Evolutionary conservation across 2,888 invertebrate species (phyloP).

Genomic region (Amorpha juglandis): DNA sequence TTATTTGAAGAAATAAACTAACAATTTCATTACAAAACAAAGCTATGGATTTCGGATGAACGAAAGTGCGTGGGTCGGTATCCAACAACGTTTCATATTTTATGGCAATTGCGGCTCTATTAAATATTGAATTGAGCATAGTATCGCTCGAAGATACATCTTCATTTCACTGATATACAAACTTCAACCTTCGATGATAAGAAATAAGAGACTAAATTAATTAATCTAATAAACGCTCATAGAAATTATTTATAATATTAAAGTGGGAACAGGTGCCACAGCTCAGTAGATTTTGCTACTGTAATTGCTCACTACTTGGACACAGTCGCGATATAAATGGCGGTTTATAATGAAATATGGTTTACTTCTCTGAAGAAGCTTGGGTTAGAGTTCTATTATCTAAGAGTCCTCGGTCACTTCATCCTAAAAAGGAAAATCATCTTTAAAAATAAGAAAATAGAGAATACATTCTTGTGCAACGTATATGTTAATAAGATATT

Average conservation of each 20-base stretch:
- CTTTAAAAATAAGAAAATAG: not conserved
- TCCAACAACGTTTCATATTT: conserved; percentile 57
- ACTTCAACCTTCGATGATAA: conserved; percentile 42
- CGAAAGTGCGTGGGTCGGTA: conserved; percentile 77
- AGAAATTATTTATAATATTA: conserved; percentile 69
- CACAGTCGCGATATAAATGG: conserved; percentile 63
- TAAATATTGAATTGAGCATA: not conserved
- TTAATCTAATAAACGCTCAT: conserved; percentile 35
- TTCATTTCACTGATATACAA: conserved; percentile 33
- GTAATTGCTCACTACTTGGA: conserved; percentile 70
- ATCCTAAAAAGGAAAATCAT: not conserved
- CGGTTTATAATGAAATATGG: conserved; percentile 63
- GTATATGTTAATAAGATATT: not conserved
- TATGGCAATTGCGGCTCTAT: conserved; percentile 5
- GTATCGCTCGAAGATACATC: conserved; percentile 2
- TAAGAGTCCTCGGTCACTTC: not conserved
- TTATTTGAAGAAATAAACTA: conserved; percentile 74
- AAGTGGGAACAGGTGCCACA: conserved; percentile 74
- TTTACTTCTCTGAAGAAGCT: conserved; percentile 45
- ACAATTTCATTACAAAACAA: conserved; percentile 81
- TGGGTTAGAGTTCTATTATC: conserved; percentile 22
- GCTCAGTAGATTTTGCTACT: conserved; percentile 67
- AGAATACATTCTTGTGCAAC: not conserved
- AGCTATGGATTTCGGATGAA: conserved; percentile 73
- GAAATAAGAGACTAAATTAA: conserved; percentile 43